Percentiles rank a stretch among this genome's conserved stretches.
Evolutionary conservation across 2,113 vertebrate species (phyloP).

Genomic region (Apaloderma vittatum): DNA sequence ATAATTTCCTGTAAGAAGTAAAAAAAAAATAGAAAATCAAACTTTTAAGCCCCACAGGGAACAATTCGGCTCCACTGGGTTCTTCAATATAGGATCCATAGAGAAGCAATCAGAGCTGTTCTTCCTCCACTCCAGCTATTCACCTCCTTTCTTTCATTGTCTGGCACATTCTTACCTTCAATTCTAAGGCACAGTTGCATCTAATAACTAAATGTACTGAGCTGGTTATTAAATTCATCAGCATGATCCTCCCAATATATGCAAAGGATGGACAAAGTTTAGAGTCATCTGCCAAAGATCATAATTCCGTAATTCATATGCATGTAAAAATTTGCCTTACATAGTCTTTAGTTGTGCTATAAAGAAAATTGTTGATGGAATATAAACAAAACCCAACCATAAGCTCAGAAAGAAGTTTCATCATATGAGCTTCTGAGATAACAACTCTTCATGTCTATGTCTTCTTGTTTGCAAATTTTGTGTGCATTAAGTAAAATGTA

Average conservation of each 20-base stretch:
- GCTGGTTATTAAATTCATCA: slow-evolving; percentile 41
- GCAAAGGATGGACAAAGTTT: not conserved
- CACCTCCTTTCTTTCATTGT: not conserved
- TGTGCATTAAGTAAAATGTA: not conserved
- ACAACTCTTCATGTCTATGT: not conserved
- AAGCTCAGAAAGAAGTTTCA: not conserved
- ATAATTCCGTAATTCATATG: not conserved
- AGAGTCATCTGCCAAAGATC: not conserved
- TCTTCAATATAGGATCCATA: slow-evolving; percentile 22
- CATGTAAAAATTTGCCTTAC: not conserved
- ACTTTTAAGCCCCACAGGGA: slow-evolving; percentile 39
- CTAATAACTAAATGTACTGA: slow-evolving; percentile 14
- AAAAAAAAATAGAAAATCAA: slow-evolving; percentile 36
- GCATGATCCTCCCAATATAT: not conserved
- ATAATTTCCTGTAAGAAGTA: not conserved
- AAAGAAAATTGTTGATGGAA: not conserved
- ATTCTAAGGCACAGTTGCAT: not conserved
- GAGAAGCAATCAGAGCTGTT: slow-evolving; percentile 42
- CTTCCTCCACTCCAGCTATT: slow-evolving; percentile 19
- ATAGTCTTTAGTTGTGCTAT: not conserved
- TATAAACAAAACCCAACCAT: slow-evolving; percentile 2
- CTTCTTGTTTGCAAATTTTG: not conserved
- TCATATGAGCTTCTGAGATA: not conserved
- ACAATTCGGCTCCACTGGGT: slow-evolving; percentile 27
- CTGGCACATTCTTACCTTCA: slow-evolving; percentile 21